Conservation (phyloP, 2,113 vertebrate genomes). For the Mystacornis crossleyi region DNA sequence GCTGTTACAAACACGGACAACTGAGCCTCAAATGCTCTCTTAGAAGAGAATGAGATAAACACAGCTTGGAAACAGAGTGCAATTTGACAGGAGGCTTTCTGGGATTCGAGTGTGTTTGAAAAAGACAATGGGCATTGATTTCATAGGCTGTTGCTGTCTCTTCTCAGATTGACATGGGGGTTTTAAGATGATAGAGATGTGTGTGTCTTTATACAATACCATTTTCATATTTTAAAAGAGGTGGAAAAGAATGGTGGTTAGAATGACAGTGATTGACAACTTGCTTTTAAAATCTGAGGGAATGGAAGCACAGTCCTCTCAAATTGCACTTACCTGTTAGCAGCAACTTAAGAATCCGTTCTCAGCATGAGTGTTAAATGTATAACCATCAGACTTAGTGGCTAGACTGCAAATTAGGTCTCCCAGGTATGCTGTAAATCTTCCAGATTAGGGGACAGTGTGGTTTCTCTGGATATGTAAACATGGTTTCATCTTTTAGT, state of each 20-base stretch:
- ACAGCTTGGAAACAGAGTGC: background rate
- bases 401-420: background rate
- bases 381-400: background rate
- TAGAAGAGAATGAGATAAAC: background rate
- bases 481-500: background rate
- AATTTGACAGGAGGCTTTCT: background rate
- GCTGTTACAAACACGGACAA: background rate
- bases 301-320: background rate
- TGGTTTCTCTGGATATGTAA: background rate
- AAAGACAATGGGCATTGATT: constrained; percentile 8
- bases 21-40: background rate
- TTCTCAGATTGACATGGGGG: background rate
- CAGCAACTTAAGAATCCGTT: background rate
- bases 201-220: background rate
- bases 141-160: background rate
- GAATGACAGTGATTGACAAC: constrained; percentile 23
- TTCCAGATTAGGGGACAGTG: background rate
- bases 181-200: background rate
- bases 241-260: background rate
- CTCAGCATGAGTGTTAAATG: background rate
- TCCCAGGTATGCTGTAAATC: background rate
- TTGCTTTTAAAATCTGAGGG: background rate
- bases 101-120: background rate
- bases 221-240: background rate
- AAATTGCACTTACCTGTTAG: background rate